Evolutionary conservation across 2,113 vertebrate species (phyloP).

Genomic region (Sitta europaea): DNA sequence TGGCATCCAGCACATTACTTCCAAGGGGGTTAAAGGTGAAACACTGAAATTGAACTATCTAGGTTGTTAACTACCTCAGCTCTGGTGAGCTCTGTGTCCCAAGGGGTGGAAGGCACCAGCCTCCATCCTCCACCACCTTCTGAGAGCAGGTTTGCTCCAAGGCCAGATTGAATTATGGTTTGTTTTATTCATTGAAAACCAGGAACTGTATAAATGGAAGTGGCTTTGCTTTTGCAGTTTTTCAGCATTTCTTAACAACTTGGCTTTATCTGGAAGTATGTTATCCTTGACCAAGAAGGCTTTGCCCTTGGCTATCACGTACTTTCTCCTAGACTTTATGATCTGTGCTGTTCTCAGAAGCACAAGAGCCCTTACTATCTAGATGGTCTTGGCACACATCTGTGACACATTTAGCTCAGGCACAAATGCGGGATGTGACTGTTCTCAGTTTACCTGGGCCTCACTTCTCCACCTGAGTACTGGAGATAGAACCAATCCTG

Average conservation of each 20-base stretch:
- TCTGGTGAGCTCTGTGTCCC: accelerated
- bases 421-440: background rate
- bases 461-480: conserved; percentile 10
- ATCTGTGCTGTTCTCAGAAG: background rate
- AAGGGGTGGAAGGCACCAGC: background rate
- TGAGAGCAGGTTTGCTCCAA: background rate
- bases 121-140: background rate
- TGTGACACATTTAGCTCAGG: background rate
- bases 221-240: background rate
- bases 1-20: background rate
- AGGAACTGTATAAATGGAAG: background rate
- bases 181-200: background rate
- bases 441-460: background rate
- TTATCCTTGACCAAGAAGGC: background rate
- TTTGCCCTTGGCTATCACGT: background rate
- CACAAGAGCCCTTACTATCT: background rate
- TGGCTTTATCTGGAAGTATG: background rate
- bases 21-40: background rate
- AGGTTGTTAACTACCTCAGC: background rate
- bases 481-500: background rate
- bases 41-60: background rate
- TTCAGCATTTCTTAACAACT: background rate
- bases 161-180: accelerated
- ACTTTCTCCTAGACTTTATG: background rate
- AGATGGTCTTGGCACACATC: background rate